phyloP scores from a whole-genome alignment of 2,888 invertebrate genomes.

The Myopa tessellatipennis region DNA sequence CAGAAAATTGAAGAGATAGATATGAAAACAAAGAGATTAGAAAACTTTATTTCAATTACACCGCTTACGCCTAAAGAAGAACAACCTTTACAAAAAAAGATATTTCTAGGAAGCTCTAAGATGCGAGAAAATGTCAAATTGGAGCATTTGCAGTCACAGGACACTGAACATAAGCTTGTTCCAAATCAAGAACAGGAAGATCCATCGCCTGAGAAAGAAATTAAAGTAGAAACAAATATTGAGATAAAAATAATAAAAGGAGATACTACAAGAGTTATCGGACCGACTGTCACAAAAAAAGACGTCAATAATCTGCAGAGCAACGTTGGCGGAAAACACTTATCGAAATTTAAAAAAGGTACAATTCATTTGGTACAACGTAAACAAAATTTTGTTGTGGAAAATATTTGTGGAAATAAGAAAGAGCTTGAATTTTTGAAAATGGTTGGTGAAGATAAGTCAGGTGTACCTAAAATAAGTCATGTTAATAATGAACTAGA shows the following conservation, averaged over 20 bases:
- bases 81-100: neutral
- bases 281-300: neutral
- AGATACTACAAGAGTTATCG: neutral
- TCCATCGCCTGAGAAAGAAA: neutral
- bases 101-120: neutral
- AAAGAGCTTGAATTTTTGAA: conserved; percentile 6
- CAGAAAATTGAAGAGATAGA: neutral
- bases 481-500: neutral
- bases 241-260: neutral
- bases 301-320: neutral
- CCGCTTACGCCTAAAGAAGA: neutral
- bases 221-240: neutral
- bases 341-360: conserved; percentile 53
- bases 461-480: neutral
- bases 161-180: neutral
- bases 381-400: conserved; percentile 44
- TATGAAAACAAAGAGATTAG: neutral
- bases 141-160: no score
- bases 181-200: neutral
- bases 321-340: conserved; percentile 37
- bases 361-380: conserved; percentile 61
- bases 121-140: neutral
- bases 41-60: neutral
- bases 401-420: neutral
- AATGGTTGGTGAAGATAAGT: neutral